Evolutionary conservation across 2,797 vertebrate genomes (phyloP), one percentile per base, ranked within the genome.

Genomic region (Mallotus villosus): DNA sequence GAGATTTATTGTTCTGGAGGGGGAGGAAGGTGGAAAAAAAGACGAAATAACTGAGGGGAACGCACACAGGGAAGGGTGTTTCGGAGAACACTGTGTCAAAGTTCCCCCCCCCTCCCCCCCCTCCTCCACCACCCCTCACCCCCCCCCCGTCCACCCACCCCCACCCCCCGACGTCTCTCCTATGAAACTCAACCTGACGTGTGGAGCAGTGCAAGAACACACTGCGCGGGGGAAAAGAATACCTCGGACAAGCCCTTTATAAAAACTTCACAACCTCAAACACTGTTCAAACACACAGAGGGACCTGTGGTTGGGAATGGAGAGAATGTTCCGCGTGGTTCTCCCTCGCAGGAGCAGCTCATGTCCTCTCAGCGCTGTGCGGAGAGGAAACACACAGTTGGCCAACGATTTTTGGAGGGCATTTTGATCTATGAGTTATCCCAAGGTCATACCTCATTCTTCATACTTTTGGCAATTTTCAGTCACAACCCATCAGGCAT

Each of bases 1-100:
- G 4, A 86, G 82, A 89, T 85, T 79, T 87, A 88, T 84, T 81
- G 78, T 81, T 84, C 68, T 3, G 1, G 68, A 77, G 64, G 78
- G 22, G 57, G 17, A 41, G 63, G 70, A 29, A 46, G 65, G 53
- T 63, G 61, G 76, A 84, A 81, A 77, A 71, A 46, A 14, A 11
- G 11, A 11, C 85, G 49, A 86, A 85, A 85, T 73, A 79, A 67
- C 29, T 67, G 58, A 82, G 73, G 74, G 73, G 72, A 69, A 75
- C 9, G 66, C 72, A 78, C 67, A 74, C 14, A 7, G 76, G 58
- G 73, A 72, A 55, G 67, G 61, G 77, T 72, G 71, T 71, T 78
- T 22, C 16, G 29, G 71, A 82, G 71, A 83, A 82, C 67, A 76
- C 74, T 74, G 25, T 60, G 8, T 67, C 63, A 41, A 49, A 57